Evolutionary conservation across 2,797 vertebrate genomes (phyloP), one percentile per base, ranked within the genome.

Genomic region (Lates japonicus): DNA sequence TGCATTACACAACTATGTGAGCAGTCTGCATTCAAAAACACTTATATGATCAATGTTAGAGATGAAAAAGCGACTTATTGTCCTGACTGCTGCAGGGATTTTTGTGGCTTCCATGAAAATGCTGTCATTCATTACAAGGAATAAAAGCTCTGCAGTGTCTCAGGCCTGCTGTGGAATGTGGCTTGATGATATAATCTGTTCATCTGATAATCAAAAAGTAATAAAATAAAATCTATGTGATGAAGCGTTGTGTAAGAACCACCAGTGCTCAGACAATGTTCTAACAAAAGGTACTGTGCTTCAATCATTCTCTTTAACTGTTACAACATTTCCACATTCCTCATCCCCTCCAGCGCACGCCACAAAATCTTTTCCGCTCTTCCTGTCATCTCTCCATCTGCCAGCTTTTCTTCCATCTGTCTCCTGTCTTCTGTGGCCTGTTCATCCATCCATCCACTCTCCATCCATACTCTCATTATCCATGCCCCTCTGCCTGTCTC

Each of bases 341-440:
- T 42, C 55, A 3, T 0, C 22, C 22, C 42, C 59, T 54, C 29
- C 20, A 1, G 69, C 37, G 13, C 42, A 63, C 0, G 0, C 62
- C 44, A 25, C 69, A 67, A 51, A 82, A 79, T 85, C 60, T 52
- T 80, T 76, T 81, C 83, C 17, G 13, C 63, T 77, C 52, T 44
- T 79, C 59, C 81, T 78, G 77, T 77, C 80, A 63, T 77, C 63
- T 46, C 75, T 90, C 84, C 87, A 88, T 89, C 89, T 90, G 87
- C 80, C 80, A 48, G 60, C 74, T 7, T 14, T 48, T 71, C 68
- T n/a, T 80, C 84, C 81, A 84, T 90, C 79, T 87, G 80, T 82
- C 70, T 80, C 59, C 63, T 35, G 33, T 75, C 78, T 41, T 78
- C 67, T 46, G 74, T 11, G 31, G 74, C 46, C 67, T 62, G 63